phyloP scores from a whole-genome alignment of 2,888 invertebrate genomes.

The Epinotia nisella region DNA sequence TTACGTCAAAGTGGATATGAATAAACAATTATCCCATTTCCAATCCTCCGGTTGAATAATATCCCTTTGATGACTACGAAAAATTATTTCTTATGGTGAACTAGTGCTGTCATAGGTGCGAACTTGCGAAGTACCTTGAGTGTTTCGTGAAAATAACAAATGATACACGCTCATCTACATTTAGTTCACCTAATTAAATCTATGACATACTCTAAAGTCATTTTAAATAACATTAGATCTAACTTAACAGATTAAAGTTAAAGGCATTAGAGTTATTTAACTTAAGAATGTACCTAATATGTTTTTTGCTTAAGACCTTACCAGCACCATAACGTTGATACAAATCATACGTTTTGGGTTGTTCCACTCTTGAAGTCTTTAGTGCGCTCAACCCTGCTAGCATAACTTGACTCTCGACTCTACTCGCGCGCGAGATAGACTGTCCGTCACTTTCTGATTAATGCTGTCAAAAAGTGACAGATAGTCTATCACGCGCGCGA shows the following conservation, averaged over 20 bases:
- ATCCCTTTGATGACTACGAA: neutral
- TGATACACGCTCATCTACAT: neutral
- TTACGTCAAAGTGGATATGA: neutral
- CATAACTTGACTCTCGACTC: no score
- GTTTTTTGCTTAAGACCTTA: constrained; percentile 24
- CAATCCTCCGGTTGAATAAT: neutral
- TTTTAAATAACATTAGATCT: constrained; percentile 31
- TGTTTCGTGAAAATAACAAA: neutral
- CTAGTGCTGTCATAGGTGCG: neutral
- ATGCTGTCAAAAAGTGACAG: no score
- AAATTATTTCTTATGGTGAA: neutral
- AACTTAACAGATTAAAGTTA: constrained; percentile 26
- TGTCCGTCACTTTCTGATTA: no score
- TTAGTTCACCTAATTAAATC: neutral
- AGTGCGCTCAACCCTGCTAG: no score
- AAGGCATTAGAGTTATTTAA: constrained; percentile 26
- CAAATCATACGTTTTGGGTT: no score
- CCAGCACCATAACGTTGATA: neutral
- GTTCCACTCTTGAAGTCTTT: neutral
- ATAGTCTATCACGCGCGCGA: no score
- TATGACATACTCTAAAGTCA: constrained; percentile 18
- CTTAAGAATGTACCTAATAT: constrained; percentile 25
- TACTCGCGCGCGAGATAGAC: no score
- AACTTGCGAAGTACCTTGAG: neutral
- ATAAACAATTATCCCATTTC: neutral